phyloP scores from a whole-genome alignment of 2,888 invertebrate genomes.

The Scrobipalpa costella region DNA sequence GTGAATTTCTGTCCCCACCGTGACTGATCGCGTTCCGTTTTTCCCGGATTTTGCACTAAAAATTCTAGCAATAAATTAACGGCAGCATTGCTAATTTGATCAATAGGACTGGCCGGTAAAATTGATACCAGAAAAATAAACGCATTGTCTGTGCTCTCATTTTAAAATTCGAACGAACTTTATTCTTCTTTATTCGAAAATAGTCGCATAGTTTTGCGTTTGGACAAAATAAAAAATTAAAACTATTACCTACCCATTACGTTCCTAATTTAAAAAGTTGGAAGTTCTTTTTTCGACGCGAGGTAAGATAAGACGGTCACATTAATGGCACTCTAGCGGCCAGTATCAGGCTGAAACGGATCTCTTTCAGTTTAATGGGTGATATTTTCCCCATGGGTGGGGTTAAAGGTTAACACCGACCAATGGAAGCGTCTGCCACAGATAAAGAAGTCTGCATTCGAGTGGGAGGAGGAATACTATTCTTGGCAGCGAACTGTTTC shows the following conservation, averaged over 20 bases:
- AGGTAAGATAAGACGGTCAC: conserved; percentile 61
- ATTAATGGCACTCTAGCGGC: conserved; percentile 54
- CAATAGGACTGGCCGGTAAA: conserved; percentile 27
- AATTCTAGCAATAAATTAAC: conserved; percentile 32
- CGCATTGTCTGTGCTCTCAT: not conserved
- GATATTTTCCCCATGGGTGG: conserved; percentile 77
- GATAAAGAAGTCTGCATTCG: conserved; percentile 53
- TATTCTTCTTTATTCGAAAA: not conserved
- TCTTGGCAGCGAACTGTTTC: conserved; percentile 58
- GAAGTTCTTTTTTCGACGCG: conserved; percentile 41
- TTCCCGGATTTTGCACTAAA: conserved; percentile 42
- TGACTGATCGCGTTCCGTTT: conserved; percentile 43
- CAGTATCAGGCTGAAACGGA: conserved; percentile 68
- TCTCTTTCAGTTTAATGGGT: conserved; percentile 74
- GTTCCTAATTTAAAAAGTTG: conserved; percentile 30
- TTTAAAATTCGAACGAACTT: conserved; percentile 5
- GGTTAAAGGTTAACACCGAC: conserved; percentile 73
- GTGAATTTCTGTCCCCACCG: conserved; percentile 58
- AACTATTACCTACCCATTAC: not conserved
- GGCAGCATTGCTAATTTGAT: conserved; percentile 29
- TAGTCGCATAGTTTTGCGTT: not conserved
- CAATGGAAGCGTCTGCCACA: conserved; percentile 61
- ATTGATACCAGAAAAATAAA: conserved; percentile 21
- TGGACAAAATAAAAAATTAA: not conserved
- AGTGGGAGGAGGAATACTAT: conserved; percentile 69